phyloP scores from a whole-genome alignment of 1,140 invertebrate species.

The Cyclargus thomasi region DNA sequence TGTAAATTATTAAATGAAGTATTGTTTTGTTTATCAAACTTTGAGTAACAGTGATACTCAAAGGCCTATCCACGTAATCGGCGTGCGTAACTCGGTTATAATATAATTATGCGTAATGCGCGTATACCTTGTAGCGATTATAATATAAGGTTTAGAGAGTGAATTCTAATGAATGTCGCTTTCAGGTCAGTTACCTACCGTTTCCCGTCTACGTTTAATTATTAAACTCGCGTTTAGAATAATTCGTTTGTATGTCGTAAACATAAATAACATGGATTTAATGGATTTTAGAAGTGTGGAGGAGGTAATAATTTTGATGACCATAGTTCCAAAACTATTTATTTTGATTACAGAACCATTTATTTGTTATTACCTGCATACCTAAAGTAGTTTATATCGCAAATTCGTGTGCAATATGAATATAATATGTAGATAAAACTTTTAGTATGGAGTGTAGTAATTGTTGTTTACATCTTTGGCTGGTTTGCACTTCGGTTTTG shows the following conservation, averaged over 20 bases:
- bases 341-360: neutral
- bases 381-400: too few species aligned
- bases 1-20: too few species aligned
- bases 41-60: neutral
- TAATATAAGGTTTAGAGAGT: neutral
- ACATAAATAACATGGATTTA: neutral
- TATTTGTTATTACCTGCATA: neutral
- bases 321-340: neutral
- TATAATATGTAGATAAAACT: too few species aligned
- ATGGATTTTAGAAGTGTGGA: neutral
- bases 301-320: neutral
- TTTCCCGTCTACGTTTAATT: slow-evolving; percentile 9
- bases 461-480: too few species aligned
- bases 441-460: too few species aligned
- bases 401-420: too few species aligned
- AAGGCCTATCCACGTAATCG: neutral
- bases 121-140: slow-evolving; percentile 2
- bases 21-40: too few species aligned
- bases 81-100: neutral
- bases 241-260: slow-evolving; percentile 9
- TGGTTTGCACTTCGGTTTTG: too few species aligned
- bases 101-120: slow-evolving; percentile 9
- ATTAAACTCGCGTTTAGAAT: neutral
- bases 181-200: slow-evolving; percentile 7
- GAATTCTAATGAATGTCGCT: slow-evolving; percentile 12